A percentile compares a stretch with the other conserved stretches of the same genome.
Conservation (phyloP, 2,888 invertebrate genomes). For the Andrena bicolor region DNA sequence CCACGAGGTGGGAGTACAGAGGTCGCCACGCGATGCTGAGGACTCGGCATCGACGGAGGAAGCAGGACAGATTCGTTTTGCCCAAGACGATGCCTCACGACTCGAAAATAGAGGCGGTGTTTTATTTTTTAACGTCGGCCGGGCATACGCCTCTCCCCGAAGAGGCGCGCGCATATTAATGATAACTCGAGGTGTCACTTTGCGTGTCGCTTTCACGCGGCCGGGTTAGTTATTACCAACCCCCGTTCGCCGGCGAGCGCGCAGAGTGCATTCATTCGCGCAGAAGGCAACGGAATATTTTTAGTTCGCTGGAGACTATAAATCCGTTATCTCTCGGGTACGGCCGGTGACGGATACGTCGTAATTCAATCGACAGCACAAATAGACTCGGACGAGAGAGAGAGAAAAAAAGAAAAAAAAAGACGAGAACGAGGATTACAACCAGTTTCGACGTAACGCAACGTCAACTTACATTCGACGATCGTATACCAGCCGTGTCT, state of each 20-base stretch:
- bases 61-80: not conserved
- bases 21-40: not conserved
- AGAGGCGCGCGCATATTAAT: conserved; percentile 48
- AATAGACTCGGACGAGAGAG: conserved; percentile 54
- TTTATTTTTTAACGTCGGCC: not conserved
- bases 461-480: conserved; percentile 59
- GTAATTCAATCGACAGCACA: conserved; percentile 79
- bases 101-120: conserved; percentile 5
- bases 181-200: conserved; percentile 70
- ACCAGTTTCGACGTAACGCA: conserved; percentile 49
- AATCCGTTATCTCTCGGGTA: conserved; percentile 78
- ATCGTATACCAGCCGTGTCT: conserved; percentile 36
- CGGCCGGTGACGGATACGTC: conserved; percentile 74
- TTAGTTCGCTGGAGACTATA: conserved; percentile 76
- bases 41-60: not conserved
- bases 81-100: not conserved
- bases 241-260: conserved; percentile 35
- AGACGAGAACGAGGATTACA: conserved; percentile 54
- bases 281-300: conserved; percentile 78
- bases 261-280: conserved; percentile 74
- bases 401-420: not conserved
- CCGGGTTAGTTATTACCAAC: conserved; percentile 76
- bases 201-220: conserved; percentile 73
- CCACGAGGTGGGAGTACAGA: not conserved
- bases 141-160: not conserved